Conservation (phyloP, 1,140 invertebrate genomes). For the Hyles euphorbiae region DNA sequence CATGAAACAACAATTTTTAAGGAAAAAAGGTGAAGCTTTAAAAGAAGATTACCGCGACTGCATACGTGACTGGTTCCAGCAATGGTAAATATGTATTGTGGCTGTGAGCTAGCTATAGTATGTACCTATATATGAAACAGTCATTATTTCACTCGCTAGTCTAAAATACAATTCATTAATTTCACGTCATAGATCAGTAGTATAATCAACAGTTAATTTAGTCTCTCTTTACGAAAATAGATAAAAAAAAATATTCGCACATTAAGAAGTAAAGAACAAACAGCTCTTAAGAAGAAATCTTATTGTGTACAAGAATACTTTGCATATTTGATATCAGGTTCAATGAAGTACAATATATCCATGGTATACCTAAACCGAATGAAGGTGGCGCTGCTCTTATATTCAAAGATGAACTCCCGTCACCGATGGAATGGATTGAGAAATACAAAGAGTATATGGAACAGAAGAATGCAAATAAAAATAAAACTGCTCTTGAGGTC, state of each 20-base stretch:
- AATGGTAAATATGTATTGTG: slow-evolving; percentile 35
- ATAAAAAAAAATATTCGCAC: too few species aligned
- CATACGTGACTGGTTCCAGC: slow-evolving; percentile 46
- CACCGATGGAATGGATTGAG: slow-evolving; percentile 45
- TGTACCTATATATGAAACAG: too few species aligned
- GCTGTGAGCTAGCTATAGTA: too few species aligned
- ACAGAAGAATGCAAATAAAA: slow-evolving; percentile 41
- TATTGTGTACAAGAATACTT: too few species aligned
- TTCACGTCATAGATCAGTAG: too few species aligned
- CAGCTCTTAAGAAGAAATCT: too few species aligned
- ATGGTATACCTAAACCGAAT: slow-evolving; percentile 43
- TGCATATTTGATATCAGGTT: slow-evolving; percentile 27
- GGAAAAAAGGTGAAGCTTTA: slow-evolving; percentile 27
- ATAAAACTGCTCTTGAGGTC: slow-evolving; percentile 44
- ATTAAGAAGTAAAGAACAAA: too few species aligned
- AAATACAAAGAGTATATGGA: slow-evolving; percentile 35
- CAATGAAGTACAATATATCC: slow-evolving; percentile 35
- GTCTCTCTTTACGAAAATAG: too few species aligned
- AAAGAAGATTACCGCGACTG: slow-evolving; percentile 38
- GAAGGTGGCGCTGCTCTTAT: slow-evolving; percentile 38
- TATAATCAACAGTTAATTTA: too few species aligned
- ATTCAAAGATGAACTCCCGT: slow-evolving; percentile 36
- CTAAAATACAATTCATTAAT: too few species aligned
- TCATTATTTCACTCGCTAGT: too few species aligned
- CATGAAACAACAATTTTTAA: slow-evolving; percentile 29